Percentiles rank a stretch among this genome's conserved stretches.
phyloP scores from a whole-genome alignment of 2,888 invertebrate genomes.

The Thymelicus lineola region DNA sequence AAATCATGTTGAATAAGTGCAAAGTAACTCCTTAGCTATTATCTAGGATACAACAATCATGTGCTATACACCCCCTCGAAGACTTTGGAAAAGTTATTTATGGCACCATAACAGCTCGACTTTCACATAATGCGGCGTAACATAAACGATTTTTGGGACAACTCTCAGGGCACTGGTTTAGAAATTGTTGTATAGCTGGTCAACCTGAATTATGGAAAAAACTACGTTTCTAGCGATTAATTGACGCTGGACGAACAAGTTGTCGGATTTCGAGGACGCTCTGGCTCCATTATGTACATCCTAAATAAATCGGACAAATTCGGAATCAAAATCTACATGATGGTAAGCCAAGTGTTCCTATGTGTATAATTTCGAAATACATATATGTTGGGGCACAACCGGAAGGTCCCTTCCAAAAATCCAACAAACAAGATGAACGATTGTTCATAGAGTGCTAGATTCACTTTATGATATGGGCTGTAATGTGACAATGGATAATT shows the following conservation, averaged over 20 bases:
- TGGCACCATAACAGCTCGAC: too few species aligned
- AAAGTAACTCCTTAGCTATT: too few species aligned
- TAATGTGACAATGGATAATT: constrained; percentile 23
- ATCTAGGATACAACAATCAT: too few species aligned
- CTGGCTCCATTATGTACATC: constrained; percentile 5
- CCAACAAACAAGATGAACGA: constrained; percentile 8
- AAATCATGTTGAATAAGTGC: too few species aligned
- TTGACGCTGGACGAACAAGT: constrained; percentile 17
- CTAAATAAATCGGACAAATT: constrained; percentile 7
- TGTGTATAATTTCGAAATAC: background rate
- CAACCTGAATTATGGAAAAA: too few species aligned
- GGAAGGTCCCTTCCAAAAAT: constrained; percentile 19
- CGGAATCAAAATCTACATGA: background rate
- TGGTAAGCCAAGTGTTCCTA: too few species aligned
- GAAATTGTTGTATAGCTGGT: too few species aligned
- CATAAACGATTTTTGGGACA: too few species aligned
- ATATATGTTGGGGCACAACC: constrained; percentile 24
- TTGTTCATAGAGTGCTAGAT: constrained; percentile 8
- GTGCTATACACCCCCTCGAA: too few species aligned
- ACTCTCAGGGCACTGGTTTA: too few species aligned
- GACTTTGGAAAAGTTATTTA: too few species aligned
- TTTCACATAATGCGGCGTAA: too few species aligned
- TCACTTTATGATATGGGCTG: background rate
- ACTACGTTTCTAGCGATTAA: background rate
- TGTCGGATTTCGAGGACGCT: constrained; percentile 10